phyloP scores from a whole-genome alignment of 2,888 invertebrate species.

The Helobdella robusta region DNA sequence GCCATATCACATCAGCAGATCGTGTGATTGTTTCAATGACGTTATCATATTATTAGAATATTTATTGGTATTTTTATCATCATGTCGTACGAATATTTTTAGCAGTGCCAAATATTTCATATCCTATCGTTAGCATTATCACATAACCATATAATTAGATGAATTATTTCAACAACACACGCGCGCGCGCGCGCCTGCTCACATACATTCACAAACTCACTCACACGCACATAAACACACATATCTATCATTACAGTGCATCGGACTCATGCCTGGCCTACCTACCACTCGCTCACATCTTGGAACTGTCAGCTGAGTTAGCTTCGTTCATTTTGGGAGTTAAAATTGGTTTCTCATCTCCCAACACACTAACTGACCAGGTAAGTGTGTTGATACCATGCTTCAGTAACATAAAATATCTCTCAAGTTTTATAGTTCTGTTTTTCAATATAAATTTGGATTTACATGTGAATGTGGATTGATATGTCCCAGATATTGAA shows the following conservation, averaged over 20 bases:
- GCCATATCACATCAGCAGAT: too few relatives aligned
- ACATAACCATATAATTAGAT: too few relatives aligned
- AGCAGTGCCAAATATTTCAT: background rate
- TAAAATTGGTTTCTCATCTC: slow-evolving; percentile 19
- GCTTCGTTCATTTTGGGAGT: slow-evolving; percentile 12
- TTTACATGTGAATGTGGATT: too few relatives aligned
- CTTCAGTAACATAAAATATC: too few relatives aligned
- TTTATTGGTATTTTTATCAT: too few relatives aligned
- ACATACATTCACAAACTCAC: slow-evolving; percentile 21
- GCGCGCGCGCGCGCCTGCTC: slow-evolving; percentile 13
- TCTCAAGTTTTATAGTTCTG: too few relatives aligned
- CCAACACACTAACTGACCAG: slow-evolving; percentile 17
- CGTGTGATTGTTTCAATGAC: too few relatives aligned
- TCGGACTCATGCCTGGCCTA: slow-evolving; percentile 71
- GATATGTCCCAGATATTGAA: too few relatives aligned
- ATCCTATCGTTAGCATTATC: background rate
- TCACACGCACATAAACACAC: slow-evolving; percentile 5
- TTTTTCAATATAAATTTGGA: too few relatives aligned
- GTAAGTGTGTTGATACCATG: too few relatives aligned
- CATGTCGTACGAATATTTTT: background rate
- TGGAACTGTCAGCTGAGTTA: slow-evolving; percentile 50
- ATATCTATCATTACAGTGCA: background rate
- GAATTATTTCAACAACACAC: slow-evolving; percentile 10
- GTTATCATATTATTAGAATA: too few relatives aligned
- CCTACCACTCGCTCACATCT: slow-evolving; percentile 58